Percentiles rank a stretch among this genome's conserved stretches.
Evolutionary conservation across 2,113 vertebrate species (phyloP).

Genomic region (Thermophis baileyi): DNA sequence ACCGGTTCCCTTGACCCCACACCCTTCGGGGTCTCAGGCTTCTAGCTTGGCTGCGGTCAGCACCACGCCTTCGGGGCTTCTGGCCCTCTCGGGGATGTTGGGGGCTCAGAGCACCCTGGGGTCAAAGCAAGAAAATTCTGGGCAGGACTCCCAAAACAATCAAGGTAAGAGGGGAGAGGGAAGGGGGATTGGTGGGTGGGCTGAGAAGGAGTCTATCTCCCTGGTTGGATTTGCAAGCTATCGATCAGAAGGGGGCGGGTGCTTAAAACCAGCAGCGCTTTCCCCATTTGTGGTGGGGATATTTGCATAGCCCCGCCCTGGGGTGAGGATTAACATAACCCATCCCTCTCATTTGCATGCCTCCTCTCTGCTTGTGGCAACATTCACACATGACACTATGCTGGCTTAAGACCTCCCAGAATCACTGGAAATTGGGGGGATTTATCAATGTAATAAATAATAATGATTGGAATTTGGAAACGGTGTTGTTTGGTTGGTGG

Average conservation of each 20-base stretch:
- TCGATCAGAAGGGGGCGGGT: not conserved
- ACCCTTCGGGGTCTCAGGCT: slow-evolving; percentile 78
- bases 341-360: not conserved
- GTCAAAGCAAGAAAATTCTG: slow-evolving; percentile 79
- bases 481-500: not conserved
- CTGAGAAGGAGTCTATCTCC: too few species aligned
- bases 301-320: not conserved
- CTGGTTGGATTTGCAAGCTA: not conserved
- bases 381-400: not conserved
- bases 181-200: not conserved
- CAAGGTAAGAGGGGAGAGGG: slow-evolving; percentile 73
- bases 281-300: not conserved
- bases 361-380: not conserved
- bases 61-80: slow-evolving; percentile 72
- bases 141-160: slow-evolving; percentile 75
- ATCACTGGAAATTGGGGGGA: not conserved
- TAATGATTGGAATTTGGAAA: not conserved
- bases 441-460: not conserved
- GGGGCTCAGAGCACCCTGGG: slow-evolving; percentile 79
- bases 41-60: slow-evolving; percentile 72
- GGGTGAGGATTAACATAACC: not conserved
- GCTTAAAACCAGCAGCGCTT: not conserved
- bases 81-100: slow-evolving; percentile 76
- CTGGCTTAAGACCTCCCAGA: not conserved
- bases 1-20: slow-evolving; percentile 78